Percentiles rank a stretch among this genome's conserved stretches.
Evolutionary conservation across 2,888 invertebrate genomes (phyloP).

Genomic region (Congeria kusceri): DNA sequence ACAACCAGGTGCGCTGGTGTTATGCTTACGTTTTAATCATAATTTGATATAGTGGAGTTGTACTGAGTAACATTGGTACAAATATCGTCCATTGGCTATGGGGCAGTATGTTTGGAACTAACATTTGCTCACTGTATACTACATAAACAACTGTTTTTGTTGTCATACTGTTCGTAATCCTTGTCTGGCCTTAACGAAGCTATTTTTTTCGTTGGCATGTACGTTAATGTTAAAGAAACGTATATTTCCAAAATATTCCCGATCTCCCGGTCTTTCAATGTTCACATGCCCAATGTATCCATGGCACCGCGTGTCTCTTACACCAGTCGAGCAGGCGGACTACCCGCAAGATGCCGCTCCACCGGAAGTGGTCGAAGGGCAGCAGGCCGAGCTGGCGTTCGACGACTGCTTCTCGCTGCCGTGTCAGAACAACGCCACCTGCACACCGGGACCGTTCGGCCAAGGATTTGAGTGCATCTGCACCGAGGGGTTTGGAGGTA

Average conservation of each 20-base stretch:
- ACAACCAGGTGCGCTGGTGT: no score
- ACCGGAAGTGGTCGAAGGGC: conserved; percentile 20
- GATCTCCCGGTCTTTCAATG: neutral
- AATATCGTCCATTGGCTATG: no score
- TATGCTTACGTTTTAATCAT: no score
- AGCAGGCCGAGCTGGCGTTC: conserved; percentile 33
- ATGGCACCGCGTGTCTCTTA: neutral
- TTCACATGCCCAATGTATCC: neutral
- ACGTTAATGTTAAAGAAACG: neutral
- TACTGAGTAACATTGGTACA: no score
- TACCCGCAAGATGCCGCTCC: conserved; percentile 38
- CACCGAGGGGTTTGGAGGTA: conserved; percentile 69
- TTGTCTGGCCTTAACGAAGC: no score
- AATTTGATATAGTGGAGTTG: no score
- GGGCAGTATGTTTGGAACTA: no score
- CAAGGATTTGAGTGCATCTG: conserved; percentile 67
- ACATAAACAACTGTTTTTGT: no score
- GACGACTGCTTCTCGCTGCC: conserved; percentile 87
- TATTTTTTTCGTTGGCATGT: no score
- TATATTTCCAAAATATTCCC: no score
- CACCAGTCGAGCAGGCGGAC: conserved; percentile 48
- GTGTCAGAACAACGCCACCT: conserved; percentile 86
- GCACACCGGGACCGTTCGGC: conserved; percentile 38
- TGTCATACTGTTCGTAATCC: no score
- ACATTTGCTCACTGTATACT: no score